These are phyloP conservation scores for Trematomus loennbergii DNA, from an alignment of 2,113 vertebrate species.

Conservation along the genomic window DNA sequence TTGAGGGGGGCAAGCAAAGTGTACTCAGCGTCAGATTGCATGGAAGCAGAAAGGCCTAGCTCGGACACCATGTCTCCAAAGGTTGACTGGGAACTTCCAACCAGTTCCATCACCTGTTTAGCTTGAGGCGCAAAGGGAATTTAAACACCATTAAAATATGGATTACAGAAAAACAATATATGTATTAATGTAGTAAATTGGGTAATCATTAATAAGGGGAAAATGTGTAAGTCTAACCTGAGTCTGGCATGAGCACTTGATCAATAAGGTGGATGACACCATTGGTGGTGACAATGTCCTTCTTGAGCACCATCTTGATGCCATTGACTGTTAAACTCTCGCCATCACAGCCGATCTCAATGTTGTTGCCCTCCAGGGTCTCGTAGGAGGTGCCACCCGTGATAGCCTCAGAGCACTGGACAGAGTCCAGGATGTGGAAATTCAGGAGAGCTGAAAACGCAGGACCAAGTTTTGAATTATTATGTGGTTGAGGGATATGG, in stretches of 20 bases:
- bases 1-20: slow-evolving; percentile 94
- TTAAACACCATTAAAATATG: slow-evolving; percentile 16
- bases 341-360: slow-evolving; percentile 95
- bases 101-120: slow-evolving; percentile 94
- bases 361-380: slow-evolving; percentile 92
- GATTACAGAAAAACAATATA: neutral
- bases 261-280: slow-evolving; percentile 96
- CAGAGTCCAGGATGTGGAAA: slow-evolving; percentile 92
- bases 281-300: slow-evolving; percentile 96
- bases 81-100: slow-evolving; percentile 88
- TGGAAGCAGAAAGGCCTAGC: slow-evolving; percentile 86
- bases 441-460: slow-evolving; percentile 89
- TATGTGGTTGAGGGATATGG: neutral
- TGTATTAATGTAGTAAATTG: neutral
- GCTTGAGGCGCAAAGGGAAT: slow-evolving; percentile 82
- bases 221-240: slow-evolving; percentile 86
- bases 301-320: slow-evolving; percentile 93
- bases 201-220: neutral
- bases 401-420: slow-evolving; percentile 97
- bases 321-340: slow-evolving; percentile 95
- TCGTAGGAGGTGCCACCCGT: slow-evolving; percentile 89
- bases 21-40: slow-evolving; percentile 88
- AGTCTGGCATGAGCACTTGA: slow-evolving; percentile 93
- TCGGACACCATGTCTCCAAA: slow-evolving; percentile 92
- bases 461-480: slow-evolving; percentile 11